These are phyloP conservation scores for Ardeotis arabs DNA, from an alignment of 2,113 vertebrate species.

Conservation along the genomic window DNA sequence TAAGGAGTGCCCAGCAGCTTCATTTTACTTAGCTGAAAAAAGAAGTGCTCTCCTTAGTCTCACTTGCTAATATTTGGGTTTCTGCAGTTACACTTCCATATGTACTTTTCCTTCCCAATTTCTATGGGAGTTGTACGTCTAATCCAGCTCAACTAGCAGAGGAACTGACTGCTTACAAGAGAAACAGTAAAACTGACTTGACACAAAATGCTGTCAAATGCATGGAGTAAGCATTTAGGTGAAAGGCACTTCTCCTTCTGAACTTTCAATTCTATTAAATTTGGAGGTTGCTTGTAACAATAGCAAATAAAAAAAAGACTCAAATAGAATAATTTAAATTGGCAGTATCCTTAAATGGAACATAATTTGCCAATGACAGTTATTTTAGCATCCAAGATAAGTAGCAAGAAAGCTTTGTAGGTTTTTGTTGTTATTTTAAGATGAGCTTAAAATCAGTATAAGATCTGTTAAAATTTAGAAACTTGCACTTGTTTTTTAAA, in stretches of 20 bases:
- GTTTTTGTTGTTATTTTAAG: background rate
- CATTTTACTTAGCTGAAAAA: conserved; percentile 6
- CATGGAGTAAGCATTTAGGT: background rate
- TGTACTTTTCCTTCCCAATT: background rate
- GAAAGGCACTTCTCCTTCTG: background rate
- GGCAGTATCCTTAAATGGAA: background rate
- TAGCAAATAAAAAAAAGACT: background rate
- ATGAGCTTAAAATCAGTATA: background rate
- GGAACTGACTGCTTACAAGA: background rate
- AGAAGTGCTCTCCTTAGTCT: background rate
- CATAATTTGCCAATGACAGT: background rate
- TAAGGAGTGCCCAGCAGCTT: conserved; percentile 18
- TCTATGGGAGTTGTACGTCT: background rate
- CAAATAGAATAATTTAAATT: background rate
- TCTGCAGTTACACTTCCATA: background rate
- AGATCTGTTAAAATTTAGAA: background rate
- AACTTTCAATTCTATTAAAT: conserved; percentile 1
- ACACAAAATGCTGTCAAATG: conserved; percentile 1
- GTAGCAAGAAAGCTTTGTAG: background rate
- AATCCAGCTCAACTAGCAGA: background rate
- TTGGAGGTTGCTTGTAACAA: background rate
- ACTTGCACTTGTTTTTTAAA: background rate
- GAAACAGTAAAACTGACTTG: conserved; percentile 12
- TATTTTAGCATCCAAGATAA: background rate
- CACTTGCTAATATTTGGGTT: conserved; percentile 20